phyloP scores from a whole-genome alignment of 2,888 invertebrate genomes.

The Diadegma fenestrale region DNA sequence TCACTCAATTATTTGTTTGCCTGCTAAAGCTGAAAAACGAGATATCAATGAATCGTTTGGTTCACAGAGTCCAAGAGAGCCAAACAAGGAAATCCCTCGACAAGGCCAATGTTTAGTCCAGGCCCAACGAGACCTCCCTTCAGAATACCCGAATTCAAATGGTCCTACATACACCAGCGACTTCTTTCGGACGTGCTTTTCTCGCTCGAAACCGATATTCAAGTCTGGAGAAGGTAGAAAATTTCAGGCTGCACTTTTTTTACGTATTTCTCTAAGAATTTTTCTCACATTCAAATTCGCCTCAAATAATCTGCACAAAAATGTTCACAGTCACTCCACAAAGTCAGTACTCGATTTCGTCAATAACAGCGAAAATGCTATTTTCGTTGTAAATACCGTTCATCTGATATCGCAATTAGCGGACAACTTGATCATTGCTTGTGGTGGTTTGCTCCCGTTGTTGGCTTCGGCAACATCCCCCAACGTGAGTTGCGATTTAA shows the following conservation, averaged over 20 bases:
- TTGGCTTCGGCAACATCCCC: conserved; percentile 99
- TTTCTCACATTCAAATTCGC: not conserved
- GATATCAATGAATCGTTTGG: conserved; percentile 32
- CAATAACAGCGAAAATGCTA: conserved; percentile 98
- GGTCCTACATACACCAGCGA: conserved; percentile 99
- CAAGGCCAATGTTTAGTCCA: conserved; percentile 96
- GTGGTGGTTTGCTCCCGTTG: conserved; percentile 97
- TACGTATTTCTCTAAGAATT: not conserved
- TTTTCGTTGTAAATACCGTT: conserved; percentile 99
- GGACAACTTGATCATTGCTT: conserved; percentile 99
- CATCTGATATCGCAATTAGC: conserved; percentile 99
- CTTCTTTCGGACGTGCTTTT: conserved; percentile 97
- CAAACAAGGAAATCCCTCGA: conserved; percentile 87
- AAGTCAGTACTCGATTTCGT: conserved; percentile 99
- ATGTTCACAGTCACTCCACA: conserved; percentile 92
- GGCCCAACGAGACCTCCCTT: conserved; percentile 97
- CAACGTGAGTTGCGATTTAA: conserved; percentile 89
- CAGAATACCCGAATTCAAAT: conserved; percentile 99
- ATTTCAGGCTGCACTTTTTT: conserved; percentile 71
- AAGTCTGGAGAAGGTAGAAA: conserved; percentile 91
- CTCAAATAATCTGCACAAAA: not conserved
- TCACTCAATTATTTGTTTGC: too few species aligned
- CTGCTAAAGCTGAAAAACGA: not conserved
- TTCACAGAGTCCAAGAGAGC: conserved; percentile 81
- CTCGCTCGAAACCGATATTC: conserved; percentile 98